Base-by-base conservation (phyloP, 2,888 invertebrate species). In the Halocaridina rubra region DNA sequence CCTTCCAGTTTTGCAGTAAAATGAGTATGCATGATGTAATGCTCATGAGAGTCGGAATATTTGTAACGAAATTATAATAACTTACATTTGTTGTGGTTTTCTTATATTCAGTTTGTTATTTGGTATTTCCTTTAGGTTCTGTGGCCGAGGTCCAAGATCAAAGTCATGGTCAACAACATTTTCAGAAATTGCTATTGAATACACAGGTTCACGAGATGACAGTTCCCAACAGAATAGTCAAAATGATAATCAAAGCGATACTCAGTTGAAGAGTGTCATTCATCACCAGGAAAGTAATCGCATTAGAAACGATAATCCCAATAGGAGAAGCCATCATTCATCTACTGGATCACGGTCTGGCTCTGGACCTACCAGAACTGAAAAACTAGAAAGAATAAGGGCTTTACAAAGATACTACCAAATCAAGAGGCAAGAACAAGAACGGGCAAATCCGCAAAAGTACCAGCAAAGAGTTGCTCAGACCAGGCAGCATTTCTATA, bases 91-190 rank as follows among this genome's bases (percentile, higher is more conserved):
- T n/a, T n/a, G n/a, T n/a, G n/a, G n/a, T n/a, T n/a, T n/a, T n/a
- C n/a, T n/a, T n/a, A n/a, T n/a, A n/a, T n/a, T n/a, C n/a, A n/a
- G n/a, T n/a, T n/a, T n/a, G n/a, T n/a, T n/a, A n/a, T n/a, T n/a
- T n/a, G n/a, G n/a, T n/a, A n/a, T n/a, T 29, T 59, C 5, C 29
- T 74, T 13, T 39, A 82, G 82, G 16, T 82, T 78, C 19, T 78
- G 82, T 71, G 82, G 82, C 10, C 57, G 72, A 59, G 27, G 59
- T 7, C 76, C 81, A n/a, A 82, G 67, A 29, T 69, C 33, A 10
- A 57, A 33, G 27, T 5, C 59, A 27, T 82, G 82, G 82, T 77
- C 33, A 30, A 82, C 82, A 10, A 77, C 82, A 1, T 82, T 59
- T 33, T 82, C 82, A 0, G 77, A 82, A 24, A 32, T 82, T 19